Base-by-base conservation (phyloP, 2,113 vertebrate genomes). In the Caranx melampygus region DNA sequence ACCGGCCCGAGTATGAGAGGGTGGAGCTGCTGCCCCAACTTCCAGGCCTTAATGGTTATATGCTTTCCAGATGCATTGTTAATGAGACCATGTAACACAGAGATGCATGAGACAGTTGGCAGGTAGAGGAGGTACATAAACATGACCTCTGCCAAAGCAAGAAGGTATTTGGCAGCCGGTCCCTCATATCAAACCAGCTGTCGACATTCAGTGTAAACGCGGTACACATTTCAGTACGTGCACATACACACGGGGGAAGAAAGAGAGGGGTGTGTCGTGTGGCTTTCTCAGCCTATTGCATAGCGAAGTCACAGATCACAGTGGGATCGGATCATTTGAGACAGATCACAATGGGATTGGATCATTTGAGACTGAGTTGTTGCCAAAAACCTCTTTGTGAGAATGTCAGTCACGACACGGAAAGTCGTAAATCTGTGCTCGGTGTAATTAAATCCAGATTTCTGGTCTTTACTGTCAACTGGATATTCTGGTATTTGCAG, bases 11-110 rank as follows among this genome's bases (percentile, higher is more conserved):
- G 52, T 64, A 58, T 62, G 9, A 35, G 55, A 76, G 67, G 79
- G 70, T 77, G 75, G 82, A 83, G 72, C 31, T 20, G 37, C 37
- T 26, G 57, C 40, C 31, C 55, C 5, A 1, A 49, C 73, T 54
- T 67, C 67, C 62, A 87, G 57, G 60, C 45, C 45, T 72, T 72
- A 88, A 84, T 88, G 75, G 68, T 42, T 89, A 67, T 76, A 89
- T 86, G 75, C 66, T 60, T 82, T 89, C 78, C 91, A 91, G 88
- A 86, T 90, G 88, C 69, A 69, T 72, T 79, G 77, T 83, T 83
- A 81, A 84, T 85, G 73, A 78, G 44, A 66, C 78, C 59, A 74
- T 79, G 76, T 59, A 78, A 64, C 68, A 72, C 75, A 70, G 16
- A 78, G 52, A 61, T 5, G 0, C 44, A 72, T 18, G 69, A 15